A percentile compares a stretch with the other conserved stretches of the same genome.
These are phyloP conservation scores for Chorisops tibialis DNA, from an alignment of 2,888 invertebrate species.

Conservation along the genomic window DNA sequence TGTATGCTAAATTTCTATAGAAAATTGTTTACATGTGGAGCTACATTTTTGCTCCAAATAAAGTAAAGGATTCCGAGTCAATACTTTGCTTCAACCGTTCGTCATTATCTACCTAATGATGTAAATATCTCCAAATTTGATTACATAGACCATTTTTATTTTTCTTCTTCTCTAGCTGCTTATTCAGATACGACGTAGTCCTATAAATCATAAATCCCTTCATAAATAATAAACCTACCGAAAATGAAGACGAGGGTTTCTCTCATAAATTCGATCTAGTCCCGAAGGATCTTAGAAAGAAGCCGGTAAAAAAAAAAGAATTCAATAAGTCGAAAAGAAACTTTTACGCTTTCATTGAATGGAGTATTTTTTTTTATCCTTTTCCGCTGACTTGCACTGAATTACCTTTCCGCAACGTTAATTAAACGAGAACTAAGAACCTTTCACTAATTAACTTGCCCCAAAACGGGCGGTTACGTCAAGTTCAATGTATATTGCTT, in stretches of 20 bases:
- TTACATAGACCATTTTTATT: conserved; percentile 15
- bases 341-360: neutral
- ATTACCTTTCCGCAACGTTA: neutral
- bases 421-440: conserved; percentile 7
- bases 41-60: too few relatives aligned
- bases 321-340: conserved; percentile 3
- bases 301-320: neutral
- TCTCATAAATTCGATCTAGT: neutral
- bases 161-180: neutral
- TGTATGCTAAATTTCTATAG: too few relatives aligned
- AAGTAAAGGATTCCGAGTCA: too few relatives aligned
- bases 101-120: conserved; percentile 19
- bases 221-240: conserved; percentile 16
- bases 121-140: conserved; percentile 21
- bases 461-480: neutral
- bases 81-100: too few relatives aligned
- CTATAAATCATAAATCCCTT: conserved; percentile 20
- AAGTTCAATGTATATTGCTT: neutral
- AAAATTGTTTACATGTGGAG: too few relatives aligned
- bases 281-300: neutral
- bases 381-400: neutral
- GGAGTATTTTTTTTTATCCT: neutral
- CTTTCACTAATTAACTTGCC: conserved; percentile 9
- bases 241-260: neutral
- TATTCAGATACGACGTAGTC: neutral